These are phyloP conservation scores for Astyanax mexicanus DNA, from an alignment of 2,797 vertebrate genomes.

Conservation along the genomic window DNA sequence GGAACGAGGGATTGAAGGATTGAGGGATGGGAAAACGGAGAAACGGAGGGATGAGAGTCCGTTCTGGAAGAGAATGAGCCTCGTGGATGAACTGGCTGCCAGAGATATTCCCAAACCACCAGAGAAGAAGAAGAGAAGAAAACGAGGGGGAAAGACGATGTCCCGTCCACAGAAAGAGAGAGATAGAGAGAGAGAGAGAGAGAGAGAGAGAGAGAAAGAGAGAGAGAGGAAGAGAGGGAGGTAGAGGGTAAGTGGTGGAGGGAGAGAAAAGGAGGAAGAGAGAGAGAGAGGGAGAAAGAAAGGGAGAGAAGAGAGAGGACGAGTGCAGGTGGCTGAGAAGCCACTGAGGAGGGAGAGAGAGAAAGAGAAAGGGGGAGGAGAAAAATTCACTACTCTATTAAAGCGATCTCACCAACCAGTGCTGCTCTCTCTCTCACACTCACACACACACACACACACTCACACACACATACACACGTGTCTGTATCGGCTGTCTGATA, in stretches of 20 bases:
- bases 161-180: neutral
- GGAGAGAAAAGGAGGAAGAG: neutral
- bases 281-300: neutral
- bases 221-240: neutral
- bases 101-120: neutral
- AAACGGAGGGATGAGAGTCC: neutral
- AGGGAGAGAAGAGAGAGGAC: neutral
- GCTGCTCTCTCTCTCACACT: too few relatives aligned
- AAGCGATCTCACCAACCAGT: neutral
- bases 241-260: neutral
- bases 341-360: neutral
- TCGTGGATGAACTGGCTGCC: neutral
- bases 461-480: too few relatives aligned
- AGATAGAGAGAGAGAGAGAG: neutral
- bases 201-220: neutral
- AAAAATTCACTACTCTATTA: conserved; percentile 2
- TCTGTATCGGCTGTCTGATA: too few relatives aligned
- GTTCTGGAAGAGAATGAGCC: neutral
- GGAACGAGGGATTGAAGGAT: conserved; percentile 25
- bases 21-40: too few relatives aligned
- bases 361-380: neutral
- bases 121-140: neutral
- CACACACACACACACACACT: too few relatives aligned
- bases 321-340: too few relatives aligned
- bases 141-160: neutral